These are phyloP conservation scores for Drosophila subsilvestris DNA, from an alignment of 2,888 invertebrate species.

Conservation along the genomic window DNA sequence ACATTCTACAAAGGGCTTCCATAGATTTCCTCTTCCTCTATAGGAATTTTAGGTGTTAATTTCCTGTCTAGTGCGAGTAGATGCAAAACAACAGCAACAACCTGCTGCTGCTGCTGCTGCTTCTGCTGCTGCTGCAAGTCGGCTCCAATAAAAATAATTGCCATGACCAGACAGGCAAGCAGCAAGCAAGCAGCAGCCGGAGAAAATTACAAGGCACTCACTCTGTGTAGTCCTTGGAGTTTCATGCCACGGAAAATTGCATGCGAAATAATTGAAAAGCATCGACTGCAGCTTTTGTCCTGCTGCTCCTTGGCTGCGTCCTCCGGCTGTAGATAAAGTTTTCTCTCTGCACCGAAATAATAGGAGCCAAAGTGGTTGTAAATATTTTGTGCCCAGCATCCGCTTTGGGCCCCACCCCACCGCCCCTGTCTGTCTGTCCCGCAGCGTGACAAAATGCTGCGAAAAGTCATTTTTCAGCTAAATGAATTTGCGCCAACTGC, in stretches of 20 bases:
- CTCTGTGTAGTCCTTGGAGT: slow-evolving; percentile 43
- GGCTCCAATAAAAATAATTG: slow-evolving; percentile 76
- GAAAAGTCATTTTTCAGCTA: slow-evolving; percentile 80
- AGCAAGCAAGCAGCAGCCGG: slow-evolving; percentile 5
- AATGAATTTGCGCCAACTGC: slow-evolving; percentile 80
- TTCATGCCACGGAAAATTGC: slow-evolving; percentile 78
- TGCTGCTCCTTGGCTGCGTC: slow-evolving; percentile 25
- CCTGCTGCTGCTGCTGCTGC: slow-evolving; percentile 5
- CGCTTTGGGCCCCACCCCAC: slow-evolving; percentile 26
- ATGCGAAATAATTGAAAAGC: slow-evolving; percentile 79
- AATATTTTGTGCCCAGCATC: slow-evolving; percentile 73
- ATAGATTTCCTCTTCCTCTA: slow-evolving; percentile 40
- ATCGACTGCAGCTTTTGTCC: slow-evolving; percentile 63
- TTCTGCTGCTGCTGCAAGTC: slow-evolving; percentile 31
- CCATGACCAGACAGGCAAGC: slow-evolving; percentile 50
- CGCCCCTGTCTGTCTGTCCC: slow-evolving; percentile 14
- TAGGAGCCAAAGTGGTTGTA: slow-evolving; percentile 80
- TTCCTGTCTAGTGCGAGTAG: slow-evolving; percentile 57
- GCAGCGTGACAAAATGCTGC: slow-evolving; percentile 63
- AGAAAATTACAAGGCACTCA: slow-evolving; percentile 61
- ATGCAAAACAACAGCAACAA: slow-evolving; percentile 28
- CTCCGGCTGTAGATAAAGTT: slow-evolving; percentile 68
- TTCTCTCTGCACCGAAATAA: slow-evolving; percentile 69
- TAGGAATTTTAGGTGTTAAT: slow-evolving; percentile 74
- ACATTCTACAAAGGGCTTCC: slow-evolving; percentile 1